Base-by-base conservation (phyloP, 1,140 invertebrate species). In the Aleiodes sp. region DNA sequence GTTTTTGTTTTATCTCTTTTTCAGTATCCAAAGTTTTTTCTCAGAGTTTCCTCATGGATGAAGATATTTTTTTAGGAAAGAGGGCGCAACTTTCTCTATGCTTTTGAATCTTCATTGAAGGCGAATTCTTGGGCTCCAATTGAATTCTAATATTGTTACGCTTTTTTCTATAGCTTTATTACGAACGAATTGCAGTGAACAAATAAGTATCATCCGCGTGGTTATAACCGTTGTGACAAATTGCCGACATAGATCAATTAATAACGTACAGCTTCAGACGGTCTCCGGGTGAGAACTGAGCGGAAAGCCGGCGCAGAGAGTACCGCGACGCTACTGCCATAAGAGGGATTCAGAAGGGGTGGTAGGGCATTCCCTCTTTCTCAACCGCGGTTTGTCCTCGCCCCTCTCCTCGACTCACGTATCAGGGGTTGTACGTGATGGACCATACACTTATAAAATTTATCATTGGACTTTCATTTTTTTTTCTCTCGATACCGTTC, bases 221-320 rank as follows among this genome's bases (percentile, higher is more conserved):
- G 65, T 43, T 65, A 7, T 60, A 39, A 14, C 60, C 31, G 19
- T 14, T 6, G 26, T 39, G 12, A 29, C 10, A 43, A 26, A 24
- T 21, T 24, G 21, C 4, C 9, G 0, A 26, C 35, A 39, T 10
- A 9, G 4, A 61, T 10, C 35, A 61, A 28, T 14, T 35, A 24
- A 65, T 19, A n/a, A 59, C 70, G 56, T 56, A 43, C 35, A 29
- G 66, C n/a, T 19, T 39, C 77, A 79, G 70, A 74, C 74, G 79
- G 72, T 78, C 77, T 80, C 81, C 80, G 76, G 76, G 75, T 74
- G 78, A 80, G 78, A 80, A 80, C 80, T 83, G 78, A 84, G 75
- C 72, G 60, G 57, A 70, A 63, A 66, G 77, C 21, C 46, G 19
- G 46, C 46, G 77, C 70, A 76, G 69, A 73, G 71, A 66, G 72